Conservation (phyloP, 2,113 vertebrate species). For the Gnathonemus echidnorhynchus region DNA sequence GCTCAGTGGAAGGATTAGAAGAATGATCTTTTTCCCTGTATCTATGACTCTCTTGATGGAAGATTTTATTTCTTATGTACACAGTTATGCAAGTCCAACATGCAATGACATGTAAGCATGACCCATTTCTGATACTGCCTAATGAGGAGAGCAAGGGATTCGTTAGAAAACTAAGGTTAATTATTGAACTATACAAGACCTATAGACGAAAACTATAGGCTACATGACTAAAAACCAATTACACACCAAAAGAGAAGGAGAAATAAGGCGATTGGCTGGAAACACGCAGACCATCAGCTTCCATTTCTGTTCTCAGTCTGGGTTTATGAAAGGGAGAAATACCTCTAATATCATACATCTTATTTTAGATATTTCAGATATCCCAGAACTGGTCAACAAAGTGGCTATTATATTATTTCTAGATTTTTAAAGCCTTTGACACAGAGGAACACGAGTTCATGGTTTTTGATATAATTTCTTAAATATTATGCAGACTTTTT, state of each 20-base stretch:
- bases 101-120: neutral
- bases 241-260: neutral
- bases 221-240: neutral
- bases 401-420: neutral
- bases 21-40: neutral
- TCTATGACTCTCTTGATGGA: neutral
- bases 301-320: neutral
- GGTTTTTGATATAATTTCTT: neutral
- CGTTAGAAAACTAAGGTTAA: neutral
- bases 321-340: neutral
- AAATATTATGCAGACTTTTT: neutral
- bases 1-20: neutral
- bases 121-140: neutral
- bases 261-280: neutral
- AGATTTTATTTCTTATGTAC: neutral
- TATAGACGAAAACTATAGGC: neutral
- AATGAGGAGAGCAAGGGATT: neutral
- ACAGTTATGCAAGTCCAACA: neutral
- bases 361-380: neutral
- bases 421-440: neutral
- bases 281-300: neutral
- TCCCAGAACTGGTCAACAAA: neutral
- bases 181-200: neutral
- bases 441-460: neutral
- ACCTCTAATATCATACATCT: neutral